A percentile compares a stretch with the other conserved stretches of the same genome.
These are phyloP conservation scores for Gallinago undulata DNA, from an alignment of 2,113 vertebrate genomes.

Conservation along the genomic window DNA sequence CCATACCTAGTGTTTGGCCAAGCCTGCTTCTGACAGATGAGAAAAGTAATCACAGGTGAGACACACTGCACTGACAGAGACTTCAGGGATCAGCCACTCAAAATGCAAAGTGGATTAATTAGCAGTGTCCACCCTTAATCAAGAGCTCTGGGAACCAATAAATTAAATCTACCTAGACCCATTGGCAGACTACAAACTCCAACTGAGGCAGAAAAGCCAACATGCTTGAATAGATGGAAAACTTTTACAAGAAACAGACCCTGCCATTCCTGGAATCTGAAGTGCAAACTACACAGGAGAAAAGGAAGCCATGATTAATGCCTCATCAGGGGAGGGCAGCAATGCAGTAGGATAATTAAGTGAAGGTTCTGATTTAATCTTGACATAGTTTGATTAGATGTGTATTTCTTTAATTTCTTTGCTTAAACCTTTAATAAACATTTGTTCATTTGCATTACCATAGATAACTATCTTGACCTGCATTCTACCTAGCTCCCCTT, in stretches of 20 bases:
- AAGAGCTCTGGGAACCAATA: background rate
- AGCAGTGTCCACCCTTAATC: background rate
- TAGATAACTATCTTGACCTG: background rate
- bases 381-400: background rate
- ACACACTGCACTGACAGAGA: background rate
- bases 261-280: background rate
- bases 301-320: background rate
- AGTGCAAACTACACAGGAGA: background rate
- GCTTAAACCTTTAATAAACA: background rate
- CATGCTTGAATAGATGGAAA: fast-evolving
- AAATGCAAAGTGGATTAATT: background rate
- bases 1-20: background rate
- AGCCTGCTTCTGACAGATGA: background rate
- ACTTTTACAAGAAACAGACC: background rate
- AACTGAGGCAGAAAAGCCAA: background rate
- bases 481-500: background rate
- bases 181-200: background rate
- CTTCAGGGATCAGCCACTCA: background rate
- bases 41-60: background rate
- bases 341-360: background rate
- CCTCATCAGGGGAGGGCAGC: background rate
- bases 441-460: background rate
- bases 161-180: background rate
- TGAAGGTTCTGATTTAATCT: background rate
- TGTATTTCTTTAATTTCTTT: background rate